Base-by-base conservation (phyloP, 2,113 vertebrate genomes). In the Salvator merianae region DNA sequence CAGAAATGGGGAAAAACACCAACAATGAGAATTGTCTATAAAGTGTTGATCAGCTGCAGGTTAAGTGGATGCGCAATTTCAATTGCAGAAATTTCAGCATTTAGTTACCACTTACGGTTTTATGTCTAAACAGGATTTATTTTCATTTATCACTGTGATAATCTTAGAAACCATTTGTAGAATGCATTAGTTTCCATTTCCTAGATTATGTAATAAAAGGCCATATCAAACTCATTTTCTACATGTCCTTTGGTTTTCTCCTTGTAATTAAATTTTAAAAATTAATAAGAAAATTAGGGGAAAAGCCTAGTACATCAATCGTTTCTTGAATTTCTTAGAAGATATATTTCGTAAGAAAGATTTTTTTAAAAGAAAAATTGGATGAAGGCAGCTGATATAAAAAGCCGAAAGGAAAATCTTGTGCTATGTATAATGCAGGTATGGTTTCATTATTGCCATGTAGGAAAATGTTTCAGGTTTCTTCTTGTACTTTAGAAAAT, bases 1-100 rank as follows among this genome's bases (percentile, higher is more conserved):
- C 24, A 65, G 40, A n/a, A 38, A 34, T 24, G 16, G 47, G 34
- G 71, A 43, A 71, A 50, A 74, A 32, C 24, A 38, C 18, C 59
- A 47, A 65, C 43, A 69, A 63, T 43, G 78, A 83, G 34, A 72
- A 84, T 82, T 88, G 59, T 13, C 13, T 86, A 82, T 83, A 90
- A 88, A 88, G 79, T 88, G 80, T 82, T 90, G 82, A 80, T 77
- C 24, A 24, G 59, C 59, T 65, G 65, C 10, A 28, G 40, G 55
- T 91, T 89, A 91, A 87, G 81, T 91, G 81, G 22, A 63, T 88
- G 87, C 73, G 75, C 84, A 90, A 5, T 84, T 91, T 74, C 47
- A 76, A 81, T 91, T 71, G 84, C 50, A 84, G 63, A 36, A 70
- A 82, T 69, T 90, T 90, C 72, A 87, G 84, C 53, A 47, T 77